Base-by-base conservation (phyloP, 2,113 vertebrate species). In the Gila orcuttii region DNA sequence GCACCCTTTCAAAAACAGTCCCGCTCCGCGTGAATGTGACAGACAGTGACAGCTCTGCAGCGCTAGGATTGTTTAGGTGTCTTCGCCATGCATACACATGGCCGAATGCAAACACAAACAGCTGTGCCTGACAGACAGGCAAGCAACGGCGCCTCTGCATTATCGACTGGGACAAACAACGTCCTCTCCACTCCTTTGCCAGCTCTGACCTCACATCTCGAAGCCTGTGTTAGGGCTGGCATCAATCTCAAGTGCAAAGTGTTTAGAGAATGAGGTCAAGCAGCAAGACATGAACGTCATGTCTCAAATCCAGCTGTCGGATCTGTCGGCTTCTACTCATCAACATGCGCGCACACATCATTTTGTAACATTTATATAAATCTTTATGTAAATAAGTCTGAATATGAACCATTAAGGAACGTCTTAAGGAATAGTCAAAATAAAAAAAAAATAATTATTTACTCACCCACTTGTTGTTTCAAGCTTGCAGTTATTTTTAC, bases 11-110 rank as follows among this genome's bases (percentile, higher is more conserved):
- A 79, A 69, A 62, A 42, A 36, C 78, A 19, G 36, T 52, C 55
- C 68, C 47, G 13, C 55, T 62, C 64, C 19, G 42, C 59, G 19
- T 62, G 47, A 86, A 71, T 50, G 52, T 90, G 86, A 89, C 79
- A 74, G 75, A 69, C 62, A 82, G 60, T 87, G 87, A 90, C 88
- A 86, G 87, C 45, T 82, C 62, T 82, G 68, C 42, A 36, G 73
- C 66, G 59, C 25, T 68, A 47, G 47, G 13, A 45, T 39, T 47
- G 76, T 59, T 79, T 79, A 57, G 52, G 17, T 82, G 64, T 71
- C 59, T 78, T 69, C 21, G 28, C 19, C 76, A 71, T 45, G 25
- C 42, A 87, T 36, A 52, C n/a, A 68, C 50, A 59, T n/a, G 45
- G 39, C 47, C 13, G 21, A 31, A 80, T 23, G 42, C 73, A 77